A percentile compares a stretch with the other conserved stretches of the same genome.
Evolutionary conservation across 2,888 invertebrate genomes (phyloP).

Genomic region (Cryptocheilus praepositus): DNA sequence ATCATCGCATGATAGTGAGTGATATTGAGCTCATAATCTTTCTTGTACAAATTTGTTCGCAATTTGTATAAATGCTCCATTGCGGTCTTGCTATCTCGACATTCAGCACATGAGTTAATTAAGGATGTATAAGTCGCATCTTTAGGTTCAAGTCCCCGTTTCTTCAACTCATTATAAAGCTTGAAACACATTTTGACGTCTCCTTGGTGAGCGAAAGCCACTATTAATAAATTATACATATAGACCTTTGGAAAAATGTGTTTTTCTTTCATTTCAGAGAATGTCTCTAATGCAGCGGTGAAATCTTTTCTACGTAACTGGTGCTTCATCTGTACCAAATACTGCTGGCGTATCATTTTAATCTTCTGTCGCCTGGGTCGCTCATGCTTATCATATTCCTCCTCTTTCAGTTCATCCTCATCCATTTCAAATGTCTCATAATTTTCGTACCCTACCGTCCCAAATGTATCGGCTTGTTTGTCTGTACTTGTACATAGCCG

Average conservation of each 20-base stretch:
- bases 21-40: constrained; percentile 82
- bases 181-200: constrained; percentile 91
- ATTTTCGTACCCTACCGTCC: constrained; percentile 51
- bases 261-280: constrained; percentile 85
- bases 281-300: too few species aligned
- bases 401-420: constrained; percentile 59
- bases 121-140: constrained; percentile 88
- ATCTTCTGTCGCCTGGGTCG: too few species aligned
- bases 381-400: constrained; percentile 51
- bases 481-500: constrained; percentile 10
- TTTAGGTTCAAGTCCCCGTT: constrained; percentile 81
- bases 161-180: constrained; percentile 89
- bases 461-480: constrained; percentile 56
- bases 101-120: constrained; percentile 92
- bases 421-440: constrained; percentile 60
- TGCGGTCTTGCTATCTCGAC: constrained; percentile 82
- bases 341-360: too few species aligned
- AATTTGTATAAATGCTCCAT: constrained; percentile 82
- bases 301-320: too few species aligned
- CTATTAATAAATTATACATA: constrained; percentile 89
- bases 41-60: constrained; percentile 82
- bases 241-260: constrained; percentile 86
- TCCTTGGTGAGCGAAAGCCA: constrained; percentile 88
- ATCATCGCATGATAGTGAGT: constrained; percentile 92
- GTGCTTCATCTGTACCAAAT: too few species aligned